Conservation (phyloP, 1,140 invertebrate genomes). For the Sinonovacula constricta region DNA sequence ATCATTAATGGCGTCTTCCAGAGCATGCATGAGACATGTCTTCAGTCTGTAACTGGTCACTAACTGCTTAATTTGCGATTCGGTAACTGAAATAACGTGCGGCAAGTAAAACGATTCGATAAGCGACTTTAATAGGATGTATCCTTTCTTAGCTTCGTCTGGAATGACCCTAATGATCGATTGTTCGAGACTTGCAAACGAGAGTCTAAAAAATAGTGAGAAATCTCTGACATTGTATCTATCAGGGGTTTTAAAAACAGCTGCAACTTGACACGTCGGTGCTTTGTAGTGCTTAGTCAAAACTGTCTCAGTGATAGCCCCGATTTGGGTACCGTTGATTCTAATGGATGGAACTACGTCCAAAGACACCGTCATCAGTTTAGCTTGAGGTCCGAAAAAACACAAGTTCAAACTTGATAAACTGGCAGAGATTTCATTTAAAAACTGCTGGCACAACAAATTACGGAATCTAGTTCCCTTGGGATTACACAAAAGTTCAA, state of each 20-base stretch:
- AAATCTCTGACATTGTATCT: constrained; percentile 13
- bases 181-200: constrained; percentile 10
- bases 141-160: constrained; percentile 11
- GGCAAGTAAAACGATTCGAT: constrained; percentile 20
- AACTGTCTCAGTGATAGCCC: too few species aligned
- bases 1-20: background rate
- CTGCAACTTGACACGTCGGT: too few species aligned
- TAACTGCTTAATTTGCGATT: background rate
- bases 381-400: constrained; percentile 2
- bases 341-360: too few species aligned
- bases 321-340: too few species aligned
- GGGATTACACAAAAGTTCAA: background rate
- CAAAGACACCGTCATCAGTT: background rate
- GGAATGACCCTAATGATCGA: constrained; percentile 11
- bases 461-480: background rate
- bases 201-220: constrained; percentile 20
- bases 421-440: constrained; percentile 5
- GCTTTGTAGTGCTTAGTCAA: too few species aligned
- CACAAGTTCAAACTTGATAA: background rate
- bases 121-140: constrained; percentile 25
- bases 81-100: background rate
- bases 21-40: constrained; percentile 25
- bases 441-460: background rate
- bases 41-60: constrained; percentile 32
- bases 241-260: constrained; percentile 27